Conservation (phyloP, 2,797 vertebrate species). For the Crocodylus rhombifer region DNA sequence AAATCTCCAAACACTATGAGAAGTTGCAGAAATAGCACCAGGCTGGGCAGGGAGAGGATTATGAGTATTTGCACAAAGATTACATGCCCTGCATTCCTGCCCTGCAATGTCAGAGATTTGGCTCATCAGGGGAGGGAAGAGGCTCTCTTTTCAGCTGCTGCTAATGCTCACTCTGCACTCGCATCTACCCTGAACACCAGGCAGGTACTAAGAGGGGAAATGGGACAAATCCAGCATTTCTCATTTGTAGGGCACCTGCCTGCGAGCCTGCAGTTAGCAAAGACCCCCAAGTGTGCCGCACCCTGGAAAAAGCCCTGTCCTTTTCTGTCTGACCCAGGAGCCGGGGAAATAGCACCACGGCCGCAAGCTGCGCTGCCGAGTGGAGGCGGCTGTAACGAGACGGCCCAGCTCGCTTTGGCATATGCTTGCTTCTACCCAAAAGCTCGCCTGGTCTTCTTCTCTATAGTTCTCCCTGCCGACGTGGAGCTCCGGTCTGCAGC, state of each 20-base stretch:
- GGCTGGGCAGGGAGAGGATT: neutral
- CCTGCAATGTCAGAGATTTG: neutral
- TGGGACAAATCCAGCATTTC: neutral
- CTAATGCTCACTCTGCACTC: neutral
- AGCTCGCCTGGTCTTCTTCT: too few species aligned
- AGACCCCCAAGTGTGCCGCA: neutral
- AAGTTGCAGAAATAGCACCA: neutral
- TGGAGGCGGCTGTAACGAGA: neutral
- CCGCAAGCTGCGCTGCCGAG: slow-evolving; percentile 7
- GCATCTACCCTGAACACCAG: neutral
- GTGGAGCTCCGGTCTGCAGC: too few species aligned
- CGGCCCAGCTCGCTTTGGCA: neutral
- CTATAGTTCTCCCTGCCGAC: too few species aligned
- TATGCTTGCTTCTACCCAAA: too few species aligned
- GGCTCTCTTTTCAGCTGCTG: neutral
- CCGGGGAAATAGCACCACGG: slow-evolving; percentile 4
- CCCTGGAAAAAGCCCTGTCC: neutral
- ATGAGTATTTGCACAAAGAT: neutral
- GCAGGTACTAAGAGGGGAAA: neutral
- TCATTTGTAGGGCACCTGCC: neutral
- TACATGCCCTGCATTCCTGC: neutral
- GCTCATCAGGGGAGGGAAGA: too few species aligned
- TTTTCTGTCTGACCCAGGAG: neutral
- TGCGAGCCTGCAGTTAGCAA: neutral
- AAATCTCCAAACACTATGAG: neutral